These are phyloP conservation scores for Amblyraja radiata DNA, from an alignment of 2,797 vertebrate genomes.

Conservation along the genomic window DNA sequence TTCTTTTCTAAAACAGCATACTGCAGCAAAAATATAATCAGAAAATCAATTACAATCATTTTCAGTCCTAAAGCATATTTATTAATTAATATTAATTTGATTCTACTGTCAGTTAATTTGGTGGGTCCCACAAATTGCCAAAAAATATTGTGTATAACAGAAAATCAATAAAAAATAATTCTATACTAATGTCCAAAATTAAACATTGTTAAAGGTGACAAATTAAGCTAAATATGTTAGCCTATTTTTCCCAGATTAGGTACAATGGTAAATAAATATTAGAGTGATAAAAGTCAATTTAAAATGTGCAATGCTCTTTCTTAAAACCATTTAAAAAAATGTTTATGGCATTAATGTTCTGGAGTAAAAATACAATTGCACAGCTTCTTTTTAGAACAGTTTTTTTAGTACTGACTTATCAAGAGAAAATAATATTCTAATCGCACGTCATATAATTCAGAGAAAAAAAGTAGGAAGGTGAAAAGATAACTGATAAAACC, in stretches of 20 bases:
- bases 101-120: not conserved
- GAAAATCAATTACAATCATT: not conserved
- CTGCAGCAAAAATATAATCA: not conserved
- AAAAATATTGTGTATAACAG: not conserved
- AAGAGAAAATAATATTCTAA: conserved; percentile 7
- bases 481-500: conserved; percentile 16
- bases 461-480: not conserved
- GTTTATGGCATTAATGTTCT: not conserved
- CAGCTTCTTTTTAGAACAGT: not conserved
- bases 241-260: not conserved
- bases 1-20: not conserved
- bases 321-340: not conserved
- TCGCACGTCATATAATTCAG: not conserved
- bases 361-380: not conserved
- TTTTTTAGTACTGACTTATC: not conserved
- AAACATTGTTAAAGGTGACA: not conserved
- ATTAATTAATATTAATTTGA: not conserved
- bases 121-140: not conserved
- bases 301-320: not conserved
- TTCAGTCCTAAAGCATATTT: not conserved
- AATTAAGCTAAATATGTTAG: not conserved
- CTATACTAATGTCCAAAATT: not conserved
- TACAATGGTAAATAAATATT: not conserved
- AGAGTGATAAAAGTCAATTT: not conserved
- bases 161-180: not conserved